phyloP scores from a whole-genome alignment of 2,113 vertebrate species.

The Albula glossodonta region DNA sequence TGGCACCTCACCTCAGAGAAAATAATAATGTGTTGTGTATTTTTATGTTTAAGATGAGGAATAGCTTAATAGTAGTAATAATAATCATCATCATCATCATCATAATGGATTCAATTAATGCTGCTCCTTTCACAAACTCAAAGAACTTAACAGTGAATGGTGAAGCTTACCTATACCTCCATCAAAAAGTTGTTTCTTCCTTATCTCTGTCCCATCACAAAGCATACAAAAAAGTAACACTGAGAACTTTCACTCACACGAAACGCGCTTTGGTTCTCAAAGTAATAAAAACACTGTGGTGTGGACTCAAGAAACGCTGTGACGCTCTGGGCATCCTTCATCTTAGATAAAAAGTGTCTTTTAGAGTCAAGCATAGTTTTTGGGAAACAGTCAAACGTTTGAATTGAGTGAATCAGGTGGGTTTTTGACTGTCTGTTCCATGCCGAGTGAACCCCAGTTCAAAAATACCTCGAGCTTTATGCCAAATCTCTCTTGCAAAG shows the following conservation, averaged over 20 bases:
- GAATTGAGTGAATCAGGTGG: background rate
- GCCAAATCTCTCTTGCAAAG: conserved; percentile 14
- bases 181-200: background rate
- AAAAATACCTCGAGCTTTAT: background rate
- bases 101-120: no score
- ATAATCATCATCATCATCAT: no score
- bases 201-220: background rate
- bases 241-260: background rate
- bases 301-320: background rate
- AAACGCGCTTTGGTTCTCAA: no score
- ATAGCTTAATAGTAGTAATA: no score
- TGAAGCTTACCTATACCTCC: background rate
- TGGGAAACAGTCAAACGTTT: background rate
- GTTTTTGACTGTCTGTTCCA: background rate
- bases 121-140: background rate
- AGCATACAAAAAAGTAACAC: background rate
- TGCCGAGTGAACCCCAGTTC: background rate
- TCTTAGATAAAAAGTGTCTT: background rate
- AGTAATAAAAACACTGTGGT: background rate
- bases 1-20: no score
- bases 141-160: background rate
- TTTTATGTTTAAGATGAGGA: no score
- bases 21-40: no score
- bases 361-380: background rate
- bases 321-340: background rate